phyloP scores from a whole-genome alignment of 2,113 vertebrate species.

The Isurus oxyrinchus region DNA sequence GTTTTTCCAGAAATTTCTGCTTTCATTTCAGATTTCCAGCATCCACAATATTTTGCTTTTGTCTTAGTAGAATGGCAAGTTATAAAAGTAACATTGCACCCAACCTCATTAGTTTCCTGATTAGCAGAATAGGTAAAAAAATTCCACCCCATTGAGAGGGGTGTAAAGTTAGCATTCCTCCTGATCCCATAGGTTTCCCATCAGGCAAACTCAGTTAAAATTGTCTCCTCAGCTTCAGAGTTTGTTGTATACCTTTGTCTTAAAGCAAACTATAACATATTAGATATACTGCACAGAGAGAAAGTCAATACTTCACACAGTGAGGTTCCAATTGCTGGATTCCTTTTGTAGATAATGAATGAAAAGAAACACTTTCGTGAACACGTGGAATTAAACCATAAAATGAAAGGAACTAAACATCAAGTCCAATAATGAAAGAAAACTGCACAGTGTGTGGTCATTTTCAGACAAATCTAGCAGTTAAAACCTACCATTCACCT shows the following conservation, averaged over 20 bases:
- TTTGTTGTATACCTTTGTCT: not conserved
- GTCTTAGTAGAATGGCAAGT: no score
- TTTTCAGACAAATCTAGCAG: not conserved
- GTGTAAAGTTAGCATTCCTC: no score
- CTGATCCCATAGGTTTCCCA: no score
- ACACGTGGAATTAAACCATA: not conserved
- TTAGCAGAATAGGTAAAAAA: no score
- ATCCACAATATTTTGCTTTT: no score
- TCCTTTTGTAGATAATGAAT: not conserved
- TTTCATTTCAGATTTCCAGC: no score
- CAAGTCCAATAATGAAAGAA: not conserved
- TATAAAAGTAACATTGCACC: no score
- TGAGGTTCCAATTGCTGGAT: not conserved
- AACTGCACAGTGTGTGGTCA: not conserved
- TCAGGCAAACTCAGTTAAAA: no score
- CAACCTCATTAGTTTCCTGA: no score
- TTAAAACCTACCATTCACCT: not conserved
- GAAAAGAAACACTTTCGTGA: not conserved
- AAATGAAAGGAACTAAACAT: not conserved
- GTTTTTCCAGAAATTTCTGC: no score
- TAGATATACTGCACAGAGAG: not conserved
- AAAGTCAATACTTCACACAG: not conserved
- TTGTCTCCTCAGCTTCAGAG: not conserved
- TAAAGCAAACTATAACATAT: not conserved
- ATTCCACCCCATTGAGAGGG: no score